phyloP scores from a whole-genome alignment of 2,797 vertebrate genomes.

The Crenichthys baileyi region DNA sequence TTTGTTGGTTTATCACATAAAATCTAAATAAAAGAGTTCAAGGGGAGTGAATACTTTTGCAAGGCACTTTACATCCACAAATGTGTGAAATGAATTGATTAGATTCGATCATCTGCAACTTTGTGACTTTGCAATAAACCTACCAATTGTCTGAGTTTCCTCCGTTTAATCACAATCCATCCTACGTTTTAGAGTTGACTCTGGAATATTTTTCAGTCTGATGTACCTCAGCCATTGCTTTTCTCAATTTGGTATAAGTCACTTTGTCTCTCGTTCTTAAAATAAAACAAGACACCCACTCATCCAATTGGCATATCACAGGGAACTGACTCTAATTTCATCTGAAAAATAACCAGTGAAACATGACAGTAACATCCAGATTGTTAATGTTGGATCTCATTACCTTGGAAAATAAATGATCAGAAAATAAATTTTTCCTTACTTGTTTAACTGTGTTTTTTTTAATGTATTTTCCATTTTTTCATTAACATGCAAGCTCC shows the following conservation, averaged over 20 bases:
- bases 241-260: background rate
- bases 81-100: background rate
- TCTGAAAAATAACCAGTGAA: constrained; percentile 1
- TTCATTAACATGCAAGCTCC: background rate
- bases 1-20: background rate
- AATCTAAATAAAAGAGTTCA: background rate
- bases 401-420: background rate
- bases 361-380: constrained; percentile 1
- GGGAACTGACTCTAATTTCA: background rate
- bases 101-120: background rate
- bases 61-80: background rate
- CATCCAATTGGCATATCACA: constrained; percentile 5
- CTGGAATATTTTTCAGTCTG: background rate
- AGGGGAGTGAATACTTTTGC: background rate
- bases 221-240: constrained; percentile 1
- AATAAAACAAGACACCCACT: constrained; percentile 14
- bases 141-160: background rate
- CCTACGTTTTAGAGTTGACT: constrained; percentile 1
- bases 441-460: background rate
- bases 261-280: constrained; percentile 13
- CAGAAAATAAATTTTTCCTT: background rate
- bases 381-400: background rate
- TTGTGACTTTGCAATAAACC: background rate
- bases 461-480: background rate
- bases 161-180: background rate